Conservation (phyloP, 2,888 invertebrate species). For the Eilema depressum region DNA sequence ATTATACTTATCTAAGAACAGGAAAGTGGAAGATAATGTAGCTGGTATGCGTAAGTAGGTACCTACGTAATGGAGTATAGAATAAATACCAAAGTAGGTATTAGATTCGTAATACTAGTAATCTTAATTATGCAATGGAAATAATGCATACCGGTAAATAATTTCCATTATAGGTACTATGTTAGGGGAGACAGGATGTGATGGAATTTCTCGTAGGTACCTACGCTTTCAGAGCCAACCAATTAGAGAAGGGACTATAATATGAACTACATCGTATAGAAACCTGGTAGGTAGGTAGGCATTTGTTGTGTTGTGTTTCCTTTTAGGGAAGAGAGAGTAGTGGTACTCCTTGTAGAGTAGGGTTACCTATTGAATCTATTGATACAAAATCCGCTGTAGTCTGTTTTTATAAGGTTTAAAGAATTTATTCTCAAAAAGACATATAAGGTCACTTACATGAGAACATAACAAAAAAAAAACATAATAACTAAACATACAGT, state of each 20-base stretch:
- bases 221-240: neutral
- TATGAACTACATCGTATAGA: too few relatives aligned
- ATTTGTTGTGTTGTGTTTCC: too few relatives aligned
- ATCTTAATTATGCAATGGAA: neutral
- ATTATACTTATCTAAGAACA: slow-evolving; percentile 6
- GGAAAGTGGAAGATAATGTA: slow-evolving; percentile 10
- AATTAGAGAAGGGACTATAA: neutral
- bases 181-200: neutral
- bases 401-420: too few relatives aligned
- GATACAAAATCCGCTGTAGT: too few relatives aligned
- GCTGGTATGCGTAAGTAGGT: neutral
- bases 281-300: too few relatives aligned
- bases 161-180: neutral
- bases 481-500: too few relatives aligned
- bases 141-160: slow-evolving; percentile 1
- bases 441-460: too few relatives aligned
- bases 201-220: neutral
- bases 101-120: slow-evolving; percentile 1
- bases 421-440: too few relatives aligned
- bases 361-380: too few relatives aligned
- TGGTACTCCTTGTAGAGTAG: too few relatives aligned
- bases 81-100: neutral
- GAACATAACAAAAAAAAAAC: too few relatives aligned
- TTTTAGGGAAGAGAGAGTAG: too few relatives aligned
- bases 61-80: neutral